Base-by-base conservation (phyloP, 2,888 invertebrate species). In the Loripinus fragilis region DNA sequence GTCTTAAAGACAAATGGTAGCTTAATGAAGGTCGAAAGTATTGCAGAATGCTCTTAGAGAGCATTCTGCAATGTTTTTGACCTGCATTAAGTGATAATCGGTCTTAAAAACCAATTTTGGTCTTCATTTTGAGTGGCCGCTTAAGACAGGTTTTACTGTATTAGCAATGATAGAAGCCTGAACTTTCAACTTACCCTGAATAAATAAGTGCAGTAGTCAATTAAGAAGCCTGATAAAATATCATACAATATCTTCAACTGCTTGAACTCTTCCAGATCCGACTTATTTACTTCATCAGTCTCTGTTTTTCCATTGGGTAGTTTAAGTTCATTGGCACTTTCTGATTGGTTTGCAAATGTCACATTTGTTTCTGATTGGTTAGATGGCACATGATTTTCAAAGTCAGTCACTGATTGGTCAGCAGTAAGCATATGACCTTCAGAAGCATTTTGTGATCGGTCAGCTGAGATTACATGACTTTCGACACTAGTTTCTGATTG, bases 301-400 rank as follows among this genome's bases (percentile, higher is more conserved):
- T 60, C 60, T 33, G 33, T 8, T 23, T 60, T 7, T 60, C 60
- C 60, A 60, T 60, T 60, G 60, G 60, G 30, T 17, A 33, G 33
- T 60, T 60, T 20, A 33, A 20, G 1, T 17, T 15, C 60, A 33
- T 33, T 8, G 15, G 17, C 33, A 60, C 85, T 52, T 87, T 87
- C 41, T 90, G 79, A 41, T 90, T 86, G 76, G 90, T 90, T 67
- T 90, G 73, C 33, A 88, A 77, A 42, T 87, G 88, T 74, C 88
- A 80, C 48, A 87, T 80, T 25, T 89, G 66, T 64, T 85, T 80
- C 60, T 17, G 60, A n/a, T n/a, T n/a, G n/a, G n/a, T n/a, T n/a
- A n/a, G n/a, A n/a, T n/a, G n/a, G n/a, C n/a, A n/a, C n/a, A n/a
- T n/a, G n/a, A n/a, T n/a, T n/a, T n/a, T n/a, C n/a, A n/a, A n/a